Base-by-base conservation (phyloP, 2,888 invertebrate genomes). In the Tetramorium bicarinatum region DNA sequence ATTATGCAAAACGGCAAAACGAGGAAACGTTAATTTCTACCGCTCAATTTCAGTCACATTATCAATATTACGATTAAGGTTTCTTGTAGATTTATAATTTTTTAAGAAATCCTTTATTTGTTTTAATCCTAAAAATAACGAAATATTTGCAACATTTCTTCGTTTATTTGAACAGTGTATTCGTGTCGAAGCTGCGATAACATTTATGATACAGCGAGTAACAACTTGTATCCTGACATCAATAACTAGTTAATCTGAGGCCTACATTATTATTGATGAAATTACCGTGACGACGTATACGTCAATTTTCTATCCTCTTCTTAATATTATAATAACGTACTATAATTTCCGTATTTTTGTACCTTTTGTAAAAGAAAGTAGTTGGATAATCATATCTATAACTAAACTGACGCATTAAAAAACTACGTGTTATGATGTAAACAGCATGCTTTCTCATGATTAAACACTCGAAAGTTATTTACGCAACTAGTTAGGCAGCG, bases 401-500 rank as follows among this genome's bases (percentile, higher is more conserved):
- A 71, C 38, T 80, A 47, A 34, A 80, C 47, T 72, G 59, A 72
- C 72, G 11, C 21, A 59, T 25, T 59, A 21, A 59, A 47, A 59
- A 72, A 21, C 8, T 18, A 47, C 21, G 44, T 9, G 9, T 56
- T 52, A 25, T 69, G 71, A 54, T 9, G 71, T 77, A 77, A 77
- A 64, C 52, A 15, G 6, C 15, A 21, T 49, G 49, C 44, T 77
- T 77, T 77, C 52, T 15, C 29, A 54, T 25, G 25, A 34, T 77
- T 77, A 77, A 77, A 69, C 4, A 44, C 25, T 69, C 54, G 69
- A 69, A 56, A 77, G 69, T 38, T 29, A 77, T 69, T 77, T 77
- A 69, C 69, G 71, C 54, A 77, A 69, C 54, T 47, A 0, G 29
- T 67, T 67, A 77, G n/a, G 15, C n/a, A 56, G 11, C 44, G 69